Percentiles rank a stretch among this genome's conserved stretches.
phyloP scores from a whole-genome alignment of 1,140 invertebrate genomes.

The Drosophila ercepeae region DNA sequence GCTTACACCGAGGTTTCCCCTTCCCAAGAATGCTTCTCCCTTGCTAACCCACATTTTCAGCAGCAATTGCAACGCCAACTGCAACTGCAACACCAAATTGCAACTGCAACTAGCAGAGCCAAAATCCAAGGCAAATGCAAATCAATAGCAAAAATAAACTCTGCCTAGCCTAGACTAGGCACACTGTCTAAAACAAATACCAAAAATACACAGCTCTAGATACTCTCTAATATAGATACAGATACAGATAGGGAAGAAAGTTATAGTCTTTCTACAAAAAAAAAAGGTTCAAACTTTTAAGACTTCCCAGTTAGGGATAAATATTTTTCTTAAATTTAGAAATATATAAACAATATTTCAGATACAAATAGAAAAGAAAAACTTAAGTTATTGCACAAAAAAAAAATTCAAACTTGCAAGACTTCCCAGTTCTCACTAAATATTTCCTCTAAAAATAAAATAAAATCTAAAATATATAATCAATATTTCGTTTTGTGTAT shows the following conservation, averaged over 20 bases:
- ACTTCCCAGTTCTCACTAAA: too few relatives aligned
- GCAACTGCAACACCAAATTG: conserved; percentile 8
- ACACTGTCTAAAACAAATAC: conserved; percentile 21
- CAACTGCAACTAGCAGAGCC: background rate
- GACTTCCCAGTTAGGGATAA: too few relatives aligned
- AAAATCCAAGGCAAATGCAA: conserved; percentile 43
- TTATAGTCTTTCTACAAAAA: too few relatives aligned
- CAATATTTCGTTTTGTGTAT: background rate
- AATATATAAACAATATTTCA: background rate
- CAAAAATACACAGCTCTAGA: conserved; percentile 14
- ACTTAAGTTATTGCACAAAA: too few relatives aligned
- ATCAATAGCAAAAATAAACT: conserved; percentile 69
- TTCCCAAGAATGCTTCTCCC: conserved; percentile 7
- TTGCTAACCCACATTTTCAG: conserved; percentile 55
- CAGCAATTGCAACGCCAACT: conserved; percentile 9
- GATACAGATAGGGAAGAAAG: background rate
- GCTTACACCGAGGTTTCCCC: background rate
- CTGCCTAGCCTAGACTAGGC: conserved; percentile 4
- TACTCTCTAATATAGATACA: conserved; percentile 29
- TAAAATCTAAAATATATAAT: too few relatives aligned
- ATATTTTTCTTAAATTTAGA: too few relatives aligned
- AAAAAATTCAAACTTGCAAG: background rate
- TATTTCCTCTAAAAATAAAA: too few relatives aligned
- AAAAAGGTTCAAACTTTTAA: background rate
- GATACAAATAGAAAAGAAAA: background rate